A percentile compares a stretch with the other conserved stretches of the same genome.
Evolutionary conservation across 1,140 invertebrate genomes (phyloP).

Genomic region (Alviniconcha marisindica): DNA sequence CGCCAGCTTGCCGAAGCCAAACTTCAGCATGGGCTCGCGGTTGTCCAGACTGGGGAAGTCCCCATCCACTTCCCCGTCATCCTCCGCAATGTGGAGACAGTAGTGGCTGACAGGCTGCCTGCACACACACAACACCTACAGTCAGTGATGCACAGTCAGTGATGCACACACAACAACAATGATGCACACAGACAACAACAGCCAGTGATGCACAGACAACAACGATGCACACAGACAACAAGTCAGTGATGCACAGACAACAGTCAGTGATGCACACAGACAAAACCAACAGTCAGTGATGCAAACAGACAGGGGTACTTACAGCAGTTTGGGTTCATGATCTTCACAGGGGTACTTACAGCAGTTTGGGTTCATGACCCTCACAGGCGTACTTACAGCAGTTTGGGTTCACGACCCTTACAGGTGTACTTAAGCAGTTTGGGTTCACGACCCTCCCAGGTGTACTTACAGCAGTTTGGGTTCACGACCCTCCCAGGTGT

Average conservation of each 20-base stretch:
- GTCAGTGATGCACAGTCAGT: background rate
- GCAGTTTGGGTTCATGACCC: constrained; percentile 75
- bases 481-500: too few species aligned
- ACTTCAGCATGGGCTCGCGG: constrained; percentile 92
- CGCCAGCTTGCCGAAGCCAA: constrained; percentile 93
- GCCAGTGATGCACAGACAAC: too few species aligned
- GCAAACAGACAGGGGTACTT: too few species aligned
- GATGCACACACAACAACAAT: background rate
- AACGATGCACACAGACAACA: too few species aligned
- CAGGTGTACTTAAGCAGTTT: too few species aligned
- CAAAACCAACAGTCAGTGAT: too few species aligned
- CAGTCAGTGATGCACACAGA: too few species aligned
- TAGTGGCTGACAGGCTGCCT: constrained; percentile 68
- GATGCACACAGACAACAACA: background rate
- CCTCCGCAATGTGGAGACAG: constrained; percentile 91
- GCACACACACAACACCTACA: constrained; percentile 32
- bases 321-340: too few species aligned
- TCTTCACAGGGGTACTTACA: too few species aligned
- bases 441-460: too few species aligned
- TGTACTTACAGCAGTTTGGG: constrained; percentile 87
- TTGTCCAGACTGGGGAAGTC: constrained; percentile 94
- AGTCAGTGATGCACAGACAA: too few species aligned
- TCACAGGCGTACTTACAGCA: constrained; percentile 78
- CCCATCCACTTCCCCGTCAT: constrained; percentile 96
- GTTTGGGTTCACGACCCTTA: constrained; percentile 76